Evolutionary conservation across 2,888 invertebrate species (phyloP).

Genomic region (Physocephala rufipes): DNA sequence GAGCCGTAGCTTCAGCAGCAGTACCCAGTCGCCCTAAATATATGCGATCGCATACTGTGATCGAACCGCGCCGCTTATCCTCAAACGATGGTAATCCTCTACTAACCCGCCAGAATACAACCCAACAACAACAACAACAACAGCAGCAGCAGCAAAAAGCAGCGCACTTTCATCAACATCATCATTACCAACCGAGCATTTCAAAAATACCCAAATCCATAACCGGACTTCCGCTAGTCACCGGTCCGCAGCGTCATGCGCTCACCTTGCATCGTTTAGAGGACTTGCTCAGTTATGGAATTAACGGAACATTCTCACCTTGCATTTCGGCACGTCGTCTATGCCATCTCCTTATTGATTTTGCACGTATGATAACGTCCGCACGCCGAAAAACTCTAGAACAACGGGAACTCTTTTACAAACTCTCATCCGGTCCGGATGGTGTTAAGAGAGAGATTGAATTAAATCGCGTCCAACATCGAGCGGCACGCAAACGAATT

Average conservation of each 20-base stretch:
- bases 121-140: not conserved
- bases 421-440: conserved; percentile 68
- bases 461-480: conserved; percentile 72
- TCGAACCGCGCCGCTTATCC: conserved; percentile 61
- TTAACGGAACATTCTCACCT: conserved; percentile 72
- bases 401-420: conserved; percentile 80
- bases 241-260: conserved; percentile 79
- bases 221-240: conserved; percentile 73
- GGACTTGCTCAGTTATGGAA: conserved; percentile 76
- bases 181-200: conserved; percentile 17
- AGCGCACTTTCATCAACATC: not conserved
- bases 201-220: conserved; percentile 67
- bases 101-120: conserved; percentile 34
- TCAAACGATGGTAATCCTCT: conserved; percentile 39
- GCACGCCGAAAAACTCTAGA: conserved; percentile 84
- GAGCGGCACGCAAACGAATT: conserved; percentile 74
- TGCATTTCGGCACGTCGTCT: conserved; percentile 73
- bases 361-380: conserved; percentile 81
- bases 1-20: conserved; percentile 11
- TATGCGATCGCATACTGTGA: conserved; percentile 65
- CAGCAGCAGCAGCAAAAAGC: conserved; percentile 2
- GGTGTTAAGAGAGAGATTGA: conserved; percentile 69
- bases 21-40: conserved; percentile 65
- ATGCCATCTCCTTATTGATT: conserved; percentile 79
- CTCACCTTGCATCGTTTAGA: conserved; percentile 79